A percentile compares a stretch with the other conserved stretches of the same genome.
Evolutionary conservation across 2,797 vertebrate genomes (phyloP).

Genomic region (Otolemur crassicaudatus): DNA sequence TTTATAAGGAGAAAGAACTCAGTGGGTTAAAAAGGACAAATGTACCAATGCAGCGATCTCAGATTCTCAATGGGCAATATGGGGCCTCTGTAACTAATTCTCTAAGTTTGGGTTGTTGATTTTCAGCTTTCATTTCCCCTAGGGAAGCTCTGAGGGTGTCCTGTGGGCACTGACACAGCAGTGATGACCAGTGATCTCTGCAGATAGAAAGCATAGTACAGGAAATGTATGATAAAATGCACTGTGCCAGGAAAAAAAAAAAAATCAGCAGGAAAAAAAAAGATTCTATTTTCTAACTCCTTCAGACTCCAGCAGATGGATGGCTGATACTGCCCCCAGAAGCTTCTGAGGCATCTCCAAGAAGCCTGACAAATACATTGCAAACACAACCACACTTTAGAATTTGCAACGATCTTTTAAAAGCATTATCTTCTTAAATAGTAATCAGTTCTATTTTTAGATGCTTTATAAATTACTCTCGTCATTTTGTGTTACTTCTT

Average conservation of each 20-base stretch:
- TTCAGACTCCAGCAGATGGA: neutral
- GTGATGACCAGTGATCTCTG: neutral
- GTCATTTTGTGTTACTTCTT: neutral
- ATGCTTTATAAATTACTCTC: neutral
- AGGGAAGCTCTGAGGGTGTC: neutral
- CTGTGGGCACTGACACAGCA: accelerated
- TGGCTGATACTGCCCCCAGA: neutral
- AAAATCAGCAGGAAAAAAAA: neutral
- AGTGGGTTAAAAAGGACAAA: neutral
- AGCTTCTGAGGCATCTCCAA: neutral
- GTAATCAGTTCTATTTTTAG: neutral
- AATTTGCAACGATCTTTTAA: neutral
- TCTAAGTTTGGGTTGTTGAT: neutral
- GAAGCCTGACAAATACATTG: neutral
- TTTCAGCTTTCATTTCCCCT: neutral
- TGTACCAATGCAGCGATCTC: neutral
- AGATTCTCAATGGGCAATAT: neutral
- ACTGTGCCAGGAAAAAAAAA: too few species aligned
- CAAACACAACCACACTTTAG: neutral
- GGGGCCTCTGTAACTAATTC: neutral
- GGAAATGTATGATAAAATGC: neutral
- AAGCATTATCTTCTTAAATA: neutral
- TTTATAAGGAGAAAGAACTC: neutral
- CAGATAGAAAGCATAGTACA: neutral
- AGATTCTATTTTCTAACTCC: neutral